Evolutionary conservation across 2,113 vertebrate species (phyloP).

Genomic region (Empidonax traillii): DNA sequence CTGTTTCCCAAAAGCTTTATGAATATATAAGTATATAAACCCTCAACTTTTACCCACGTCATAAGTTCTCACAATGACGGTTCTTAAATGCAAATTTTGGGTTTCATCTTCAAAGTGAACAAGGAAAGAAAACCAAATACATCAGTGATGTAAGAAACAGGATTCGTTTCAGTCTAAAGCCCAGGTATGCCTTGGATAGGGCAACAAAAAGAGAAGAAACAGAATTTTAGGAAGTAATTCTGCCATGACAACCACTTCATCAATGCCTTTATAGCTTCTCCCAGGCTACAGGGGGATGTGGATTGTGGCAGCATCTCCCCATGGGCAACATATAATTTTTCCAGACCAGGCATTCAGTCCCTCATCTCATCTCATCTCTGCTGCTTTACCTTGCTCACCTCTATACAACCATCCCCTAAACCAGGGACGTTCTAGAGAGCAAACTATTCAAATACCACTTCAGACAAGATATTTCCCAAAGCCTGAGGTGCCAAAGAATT

Average conservation of each 20-base stretch:
- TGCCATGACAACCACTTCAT: background rate
- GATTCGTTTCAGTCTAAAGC: background rate
- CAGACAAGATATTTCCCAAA: background rate
- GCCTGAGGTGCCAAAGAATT: background rate
- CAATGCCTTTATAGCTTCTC: background rate
- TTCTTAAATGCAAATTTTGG: background rate
- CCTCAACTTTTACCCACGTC: background rate
- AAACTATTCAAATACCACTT: background rate
- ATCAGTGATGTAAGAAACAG: background rate
- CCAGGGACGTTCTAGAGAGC: background rate
- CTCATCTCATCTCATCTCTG: background rate
- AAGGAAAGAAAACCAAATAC: background rate
- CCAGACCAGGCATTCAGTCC: background rate
- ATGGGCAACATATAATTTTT: background rate
- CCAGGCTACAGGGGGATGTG: background rate
- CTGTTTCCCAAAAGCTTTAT: background rate
- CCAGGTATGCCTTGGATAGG: background rate
- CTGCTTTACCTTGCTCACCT: background rate
- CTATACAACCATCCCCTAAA: background rate
- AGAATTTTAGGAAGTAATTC: background rate
- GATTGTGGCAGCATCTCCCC: background rate
- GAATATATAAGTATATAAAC: background rate
- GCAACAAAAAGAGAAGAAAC: background rate
- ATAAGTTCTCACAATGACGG: background rate
- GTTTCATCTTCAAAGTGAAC: conserved; percentile 11